Evolutionary conservation across 2,888 invertebrate genomes (phyloP).

Genomic region (Temnothorax ravouxi): DNA sequence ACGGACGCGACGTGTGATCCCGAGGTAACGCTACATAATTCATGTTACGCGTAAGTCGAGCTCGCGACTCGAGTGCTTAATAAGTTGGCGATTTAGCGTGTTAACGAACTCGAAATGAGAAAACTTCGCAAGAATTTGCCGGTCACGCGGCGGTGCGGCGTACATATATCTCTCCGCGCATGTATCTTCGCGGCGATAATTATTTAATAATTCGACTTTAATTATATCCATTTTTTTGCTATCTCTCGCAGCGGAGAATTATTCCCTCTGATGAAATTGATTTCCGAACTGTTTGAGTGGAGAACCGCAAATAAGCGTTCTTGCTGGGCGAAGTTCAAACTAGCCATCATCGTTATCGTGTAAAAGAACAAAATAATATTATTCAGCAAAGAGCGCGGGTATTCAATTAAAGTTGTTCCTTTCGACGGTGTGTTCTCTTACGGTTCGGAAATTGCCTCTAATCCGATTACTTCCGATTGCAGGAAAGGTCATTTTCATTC

Average conservation of each 20-base stretch:
- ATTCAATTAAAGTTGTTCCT: constrained; percentile 33
- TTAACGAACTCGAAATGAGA: constrained; percentile 50
- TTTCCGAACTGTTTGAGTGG: neutral
- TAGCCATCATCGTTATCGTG: neutral
- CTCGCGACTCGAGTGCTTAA: neutral
- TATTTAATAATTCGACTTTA: constrained; percentile 32
- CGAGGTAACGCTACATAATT: constrained; percentile 18
- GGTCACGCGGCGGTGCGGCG: neutral
- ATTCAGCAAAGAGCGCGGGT: neutral
- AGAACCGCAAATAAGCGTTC: neutral
- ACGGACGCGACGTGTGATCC: neutral
- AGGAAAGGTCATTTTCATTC: neutral
- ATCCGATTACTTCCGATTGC: constrained; percentile 14
- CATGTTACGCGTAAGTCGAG: constrained; percentile 12
- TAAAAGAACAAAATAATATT: constrained; percentile 5
- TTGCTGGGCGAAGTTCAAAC: neutral
- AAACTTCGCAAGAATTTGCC: constrained; percentile 32
- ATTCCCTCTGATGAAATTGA: neutral
- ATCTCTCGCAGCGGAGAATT: neutral
- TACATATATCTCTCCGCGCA: neutral
- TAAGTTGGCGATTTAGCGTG: constrained; percentile 30
- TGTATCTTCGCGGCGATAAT: constrained; percentile 13
- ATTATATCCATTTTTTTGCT: neutral
- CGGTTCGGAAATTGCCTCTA: neutral
- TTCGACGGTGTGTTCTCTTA: neutral